A percentile compares a stretch with the other conserved stretches of the same genome.
Conservation (phyloP, 2,797 vertebrate genomes). For the Aplochiton taeniatus region DNA sequence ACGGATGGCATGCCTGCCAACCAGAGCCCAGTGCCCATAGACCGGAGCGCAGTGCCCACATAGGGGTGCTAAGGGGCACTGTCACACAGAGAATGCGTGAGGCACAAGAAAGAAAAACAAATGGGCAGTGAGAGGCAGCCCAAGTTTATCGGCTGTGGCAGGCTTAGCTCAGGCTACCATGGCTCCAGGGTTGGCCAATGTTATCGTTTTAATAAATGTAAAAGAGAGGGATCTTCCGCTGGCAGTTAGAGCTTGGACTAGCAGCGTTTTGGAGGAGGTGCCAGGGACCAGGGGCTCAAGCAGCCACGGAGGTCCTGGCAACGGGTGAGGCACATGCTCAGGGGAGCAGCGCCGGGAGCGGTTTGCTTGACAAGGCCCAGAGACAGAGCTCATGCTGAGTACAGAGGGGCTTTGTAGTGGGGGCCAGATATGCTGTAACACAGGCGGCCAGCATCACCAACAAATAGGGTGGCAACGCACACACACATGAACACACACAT, state of each 20-base stretch:
- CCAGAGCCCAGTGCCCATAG: conserved; percentile 54
- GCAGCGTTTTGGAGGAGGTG: conserved; percentile 49
- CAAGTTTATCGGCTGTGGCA: conserved; percentile 74
- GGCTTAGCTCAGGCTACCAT: conserved; percentile 61
- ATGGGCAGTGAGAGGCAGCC: conserved; percentile 70
- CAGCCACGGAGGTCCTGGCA: conserved; percentile 65
- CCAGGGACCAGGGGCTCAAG: conserved; percentile 65
- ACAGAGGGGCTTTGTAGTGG: conserved; percentile 74
- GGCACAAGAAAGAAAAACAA: conserved; percentile 65
- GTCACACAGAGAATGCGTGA: conserved; percentile 32
- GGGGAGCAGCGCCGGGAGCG: conserved; percentile 63
- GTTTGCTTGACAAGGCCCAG: conserved; percentile 72
- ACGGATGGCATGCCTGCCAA: conserved; percentile 51
- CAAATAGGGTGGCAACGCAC: conserved; percentile 35
- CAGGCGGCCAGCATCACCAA: conserved; percentile 44
- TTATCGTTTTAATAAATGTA: conserved; percentile 77
- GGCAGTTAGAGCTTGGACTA: conserved; percentile 56
- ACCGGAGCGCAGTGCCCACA: conserved; percentile 55
- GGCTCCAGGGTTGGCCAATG: conserved; percentile 62
- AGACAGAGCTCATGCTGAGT: conserved; percentile 73
- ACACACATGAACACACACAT: conserved; percentile 41
- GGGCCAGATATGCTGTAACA: conserved; percentile 63
- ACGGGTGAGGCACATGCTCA: conserved; percentile 61
- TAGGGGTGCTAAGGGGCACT: conserved; percentile 62
- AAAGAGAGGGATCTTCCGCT: conserved; percentile 69